These are phyloP conservation scores for Dissostichus mawsoni DNA, from an alignment of 2,113 vertebrate genomes.

Conservation along the genomic window DNA sequence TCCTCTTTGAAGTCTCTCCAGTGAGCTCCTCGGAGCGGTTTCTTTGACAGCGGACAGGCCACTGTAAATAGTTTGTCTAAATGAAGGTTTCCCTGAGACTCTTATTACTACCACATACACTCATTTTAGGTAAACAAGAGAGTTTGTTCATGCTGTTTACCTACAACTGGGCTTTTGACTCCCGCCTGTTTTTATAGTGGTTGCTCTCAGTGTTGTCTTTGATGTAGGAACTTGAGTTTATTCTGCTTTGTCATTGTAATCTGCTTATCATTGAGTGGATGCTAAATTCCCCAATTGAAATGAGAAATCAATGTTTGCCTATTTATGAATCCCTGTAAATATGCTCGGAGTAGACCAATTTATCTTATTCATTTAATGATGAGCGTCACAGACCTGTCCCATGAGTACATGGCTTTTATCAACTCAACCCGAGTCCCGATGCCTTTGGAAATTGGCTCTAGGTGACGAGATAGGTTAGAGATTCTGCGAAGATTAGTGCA, in stretches of 20 bases:
- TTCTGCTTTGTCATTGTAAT: background rate
- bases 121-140: background rate
- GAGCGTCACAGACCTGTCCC: conserved; percentile 24
- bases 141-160: conserved; percentile 22
- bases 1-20: background rate
- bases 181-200: background rate
- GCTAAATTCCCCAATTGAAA: too few species aligned
- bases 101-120: background rate
- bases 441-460: conserved; percentile 40
- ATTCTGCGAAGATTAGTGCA: conserved; percentile 57
- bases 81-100: background rate
- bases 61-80: background rate
- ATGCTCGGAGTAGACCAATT: background rate
- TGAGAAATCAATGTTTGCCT: too few species aligned
- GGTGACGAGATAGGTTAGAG: conserved; percentile 44
- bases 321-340: background rate
- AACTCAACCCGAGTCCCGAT: conserved; percentile 36
- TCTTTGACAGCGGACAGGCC: background rate
- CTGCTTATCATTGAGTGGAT: background rate
- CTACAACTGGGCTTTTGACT: conserved; percentile 4
- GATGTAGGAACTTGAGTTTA: background rate
- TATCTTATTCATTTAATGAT: conserved; percentile 9
- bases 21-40: background rate
- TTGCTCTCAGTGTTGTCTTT: background rate
- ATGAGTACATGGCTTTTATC: conserved; percentile 40